These are phyloP conservation scores for Drosophila hamatofila DNA, from an alignment of 2,888 invertebrate species.

Conservation along the genomic window DNA sequence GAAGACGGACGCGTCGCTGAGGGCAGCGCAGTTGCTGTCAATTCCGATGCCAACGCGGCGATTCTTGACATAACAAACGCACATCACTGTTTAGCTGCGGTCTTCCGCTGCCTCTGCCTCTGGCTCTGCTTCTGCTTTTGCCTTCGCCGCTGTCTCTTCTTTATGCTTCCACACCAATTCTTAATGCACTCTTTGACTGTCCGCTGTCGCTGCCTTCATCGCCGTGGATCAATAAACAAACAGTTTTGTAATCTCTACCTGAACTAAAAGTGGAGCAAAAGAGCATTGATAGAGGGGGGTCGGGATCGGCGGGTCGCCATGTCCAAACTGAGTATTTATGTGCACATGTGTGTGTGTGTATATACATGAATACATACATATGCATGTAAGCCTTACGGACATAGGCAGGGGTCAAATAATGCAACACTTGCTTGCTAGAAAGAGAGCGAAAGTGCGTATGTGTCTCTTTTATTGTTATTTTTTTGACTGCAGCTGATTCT, in stretches of 20 bases:
- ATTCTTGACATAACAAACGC: slow-evolving; percentile 58
- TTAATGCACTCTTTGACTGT: slow-evolving; percentile 44
- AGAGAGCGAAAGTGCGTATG: slow-evolving; percentile 30
- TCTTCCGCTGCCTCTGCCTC: slow-evolving; percentile 8
- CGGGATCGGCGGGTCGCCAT: slow-evolving; percentile 17
- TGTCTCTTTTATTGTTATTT: slow-evolving; percentile 18
- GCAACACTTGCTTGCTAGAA: slow-evolving; percentile 41
- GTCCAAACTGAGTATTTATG: slow-evolving; percentile 2
- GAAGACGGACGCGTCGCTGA: slow-evolving; percentile 30
- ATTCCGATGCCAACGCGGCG: slow-evolving; percentile 69
- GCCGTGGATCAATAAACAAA: slow-evolving; percentile 62
- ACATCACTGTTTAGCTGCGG: slow-evolving; percentile 33
- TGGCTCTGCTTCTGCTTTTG: neutral
- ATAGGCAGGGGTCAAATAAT: slow-evolving; percentile 53
- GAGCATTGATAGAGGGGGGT: slow-evolving; percentile 27
- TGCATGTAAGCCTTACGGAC: slow-evolving; percentile 27
- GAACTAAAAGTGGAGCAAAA: slow-evolving; percentile 66
- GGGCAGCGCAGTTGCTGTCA: slow-evolving; percentile 41
- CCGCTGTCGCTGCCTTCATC: slow-evolving; percentile 46
- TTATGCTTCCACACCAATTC: slow-evolving; percentile 19
- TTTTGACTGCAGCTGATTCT: slow-evolving; percentile 47
- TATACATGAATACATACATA: slow-evolving; percentile 13
- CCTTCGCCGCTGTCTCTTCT: slow-evolving; percentile 3
- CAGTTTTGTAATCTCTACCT: slow-evolving; percentile 77
- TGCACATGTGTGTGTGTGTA: neutral